A percentile compares a stretch with the other conserved stretches of the same genome.
These are phyloP conservation scores for Struthidea cinerea DNA, from an alignment of 2,113 vertebrate species.

Conservation along the genomic window DNA sequence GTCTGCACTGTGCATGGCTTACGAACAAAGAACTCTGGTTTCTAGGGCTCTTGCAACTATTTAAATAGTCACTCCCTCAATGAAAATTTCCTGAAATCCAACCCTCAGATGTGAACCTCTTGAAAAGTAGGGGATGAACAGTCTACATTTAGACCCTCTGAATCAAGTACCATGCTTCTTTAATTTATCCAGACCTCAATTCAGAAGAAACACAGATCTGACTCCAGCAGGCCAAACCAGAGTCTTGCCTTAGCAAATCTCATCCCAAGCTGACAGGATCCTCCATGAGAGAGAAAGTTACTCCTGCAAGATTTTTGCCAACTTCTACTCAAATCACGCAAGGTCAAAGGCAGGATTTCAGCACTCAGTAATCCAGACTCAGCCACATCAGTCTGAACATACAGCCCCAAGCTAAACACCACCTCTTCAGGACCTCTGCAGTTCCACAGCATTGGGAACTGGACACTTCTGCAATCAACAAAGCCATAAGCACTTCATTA, in stretches of 20 bases:
- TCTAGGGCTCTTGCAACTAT: not conserved
- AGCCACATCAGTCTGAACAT: not conserved
- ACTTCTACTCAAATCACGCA: not conserved
- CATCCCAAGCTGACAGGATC: not conserved
- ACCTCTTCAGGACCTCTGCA: not conserved
- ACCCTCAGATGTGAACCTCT: not conserved
- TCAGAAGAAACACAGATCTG: not conserved
- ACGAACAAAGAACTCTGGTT: slow-evolving; percentile 34
- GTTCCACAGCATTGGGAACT: not conserved
- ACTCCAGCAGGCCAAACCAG: not conserved
- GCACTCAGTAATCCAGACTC: not conserved
- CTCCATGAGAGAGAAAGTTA: not conserved
- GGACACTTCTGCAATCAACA: not conserved
- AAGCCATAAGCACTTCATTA: not conserved
- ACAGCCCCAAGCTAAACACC: not conserved
- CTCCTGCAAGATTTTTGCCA: not conserved
- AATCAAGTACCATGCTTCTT: not conserved
- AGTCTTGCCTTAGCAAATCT: not conserved
- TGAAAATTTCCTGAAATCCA: not conserved
- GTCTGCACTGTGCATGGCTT: not conserved
- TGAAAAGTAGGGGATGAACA: not conserved
- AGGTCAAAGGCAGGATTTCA: not conserved
- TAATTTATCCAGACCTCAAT: not conserved
- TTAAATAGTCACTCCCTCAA: slow-evolving; percentile 11
- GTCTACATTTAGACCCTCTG: not conserved